Base-by-base conservation (phyloP, 2,113 vertebrate species). In the Sebastes schlegelii region DNA sequence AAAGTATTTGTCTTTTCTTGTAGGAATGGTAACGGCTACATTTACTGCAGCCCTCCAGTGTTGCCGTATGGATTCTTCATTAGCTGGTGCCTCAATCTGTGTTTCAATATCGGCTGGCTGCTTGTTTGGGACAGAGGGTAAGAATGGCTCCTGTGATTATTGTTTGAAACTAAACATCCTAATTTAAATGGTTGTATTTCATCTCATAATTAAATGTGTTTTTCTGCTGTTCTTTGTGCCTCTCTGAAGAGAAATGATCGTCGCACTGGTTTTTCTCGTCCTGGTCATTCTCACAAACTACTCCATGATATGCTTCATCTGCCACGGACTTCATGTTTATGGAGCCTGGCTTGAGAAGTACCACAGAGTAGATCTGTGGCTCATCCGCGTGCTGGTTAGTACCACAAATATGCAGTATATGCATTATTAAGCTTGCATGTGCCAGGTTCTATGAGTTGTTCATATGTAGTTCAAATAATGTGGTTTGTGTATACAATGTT, bases 291-390 rank as follows among this genome's bases (percentile, higher is more conserved):
- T 90, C 23, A 93, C 96, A 69, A 96, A 94, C 0, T 96, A 90
- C 54, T 46, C 81, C 1, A 92, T 90, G 75, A 89, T 97, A 71
- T 91, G 85, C 82, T 87, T 97, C 87, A 93, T 91, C 21, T 96
- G 96, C 81, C 91, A 86, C 72, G 95, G 94, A 0, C 70, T 97
- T 46, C 82, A 92, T 52, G 4, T 78, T 63, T 92, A 97, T 55
- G 95, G 94, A 77, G 72, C 79, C 0, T 97, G 96, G 96, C 87
- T 98, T 4, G 84, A 88, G 26, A 96, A 95, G 81, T 88, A 92
- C 67, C 95, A 95, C 88, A 95, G 72, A 61, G 81, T 11, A 45
- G 96, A 97, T 4, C 92, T 97, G 77, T 97, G 96, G 96, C 94
- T 96, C 49, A 74, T 95, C 46, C 92, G 95, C 8, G 87, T 96